Conservation (phyloP, 2,888 invertebrate species). For the Drosophila heteroneura region DNA sequence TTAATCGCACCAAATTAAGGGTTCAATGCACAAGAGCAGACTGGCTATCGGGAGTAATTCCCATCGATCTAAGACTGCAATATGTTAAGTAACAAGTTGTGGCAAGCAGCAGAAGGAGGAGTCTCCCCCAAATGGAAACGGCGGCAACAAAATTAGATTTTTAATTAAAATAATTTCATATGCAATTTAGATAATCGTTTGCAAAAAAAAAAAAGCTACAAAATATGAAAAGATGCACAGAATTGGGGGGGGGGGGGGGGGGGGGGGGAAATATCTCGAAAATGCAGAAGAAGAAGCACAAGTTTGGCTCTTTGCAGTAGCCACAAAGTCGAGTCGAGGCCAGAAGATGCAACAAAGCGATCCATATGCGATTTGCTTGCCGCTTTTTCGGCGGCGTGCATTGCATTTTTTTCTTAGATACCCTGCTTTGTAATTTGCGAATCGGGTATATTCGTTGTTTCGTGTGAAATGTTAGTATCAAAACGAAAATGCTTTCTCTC, state of each 20-base stretch:
- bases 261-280: constrained; percentile 27
- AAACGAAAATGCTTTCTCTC: rapidly evolving
- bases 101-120: constrained; percentile 30
- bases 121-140: constrained; percentile 6
- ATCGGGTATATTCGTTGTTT: background rate
- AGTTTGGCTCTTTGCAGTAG: constrained; percentile 29
- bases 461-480: rapidly evolving
- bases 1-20: constrained; percentile 82
- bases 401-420: constrained; percentile 28
- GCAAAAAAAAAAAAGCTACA: constrained; percentile 45
- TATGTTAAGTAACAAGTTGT: constrained; percentile 55
- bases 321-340: constrained; percentile 26
- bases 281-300: constrained; percentile 17
- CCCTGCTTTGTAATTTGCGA: background rate
- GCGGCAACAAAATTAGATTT: constrained; percentile 84
- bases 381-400: constrained; percentile 58
- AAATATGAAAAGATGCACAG: constrained; percentile 4
- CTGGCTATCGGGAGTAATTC: constrained; percentile 40
- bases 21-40: constrained; percentile 62
- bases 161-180: constrained; percentile 86
- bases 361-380: constrained; percentile 82
- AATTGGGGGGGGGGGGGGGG: background rate
- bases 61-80: constrained; percentile 41
- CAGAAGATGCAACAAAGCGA: constrained; percentile 45
- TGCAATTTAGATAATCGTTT: constrained; percentile 86